Percentiles rank a stretch among this genome's conserved stretches.
phyloP scores from a whole-genome alignment of 2,797 vertebrate genomes.

The Trachurus trachurus region DNA sequence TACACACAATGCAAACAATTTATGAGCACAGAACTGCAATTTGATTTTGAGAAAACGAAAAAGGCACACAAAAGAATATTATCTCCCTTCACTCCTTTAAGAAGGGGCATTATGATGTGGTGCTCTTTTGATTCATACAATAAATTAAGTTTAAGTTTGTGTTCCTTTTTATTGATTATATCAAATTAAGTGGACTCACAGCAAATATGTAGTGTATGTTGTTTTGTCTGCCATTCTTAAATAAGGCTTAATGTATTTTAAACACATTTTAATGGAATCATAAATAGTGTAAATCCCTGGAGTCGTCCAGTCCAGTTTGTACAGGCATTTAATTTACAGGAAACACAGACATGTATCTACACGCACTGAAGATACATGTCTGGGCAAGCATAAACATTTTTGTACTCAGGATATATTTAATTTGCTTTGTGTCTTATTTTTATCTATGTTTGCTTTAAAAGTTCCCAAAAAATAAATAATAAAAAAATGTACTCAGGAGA shows the following conservation, averaged over 20 bases:
- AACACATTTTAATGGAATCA: neutral
- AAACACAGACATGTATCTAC: no score
- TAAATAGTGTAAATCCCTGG: neutral
- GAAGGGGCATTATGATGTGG: neutral
- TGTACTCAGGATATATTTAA: neutral
- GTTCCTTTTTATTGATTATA: neutral
- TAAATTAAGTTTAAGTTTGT: neutral
- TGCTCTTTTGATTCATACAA: neutral
- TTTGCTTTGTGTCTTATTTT: neutral
- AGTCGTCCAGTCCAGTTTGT: neutral
- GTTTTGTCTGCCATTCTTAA: neutral
- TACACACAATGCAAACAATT: constrained; percentile 1
- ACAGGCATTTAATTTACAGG: neutral
- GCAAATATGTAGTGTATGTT: neutral
- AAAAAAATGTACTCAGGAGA: neutral
- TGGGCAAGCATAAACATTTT: no score
- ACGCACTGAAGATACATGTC: neutral
- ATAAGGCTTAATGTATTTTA: neutral
- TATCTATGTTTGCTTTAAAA: neutral
- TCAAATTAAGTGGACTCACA: neutral
- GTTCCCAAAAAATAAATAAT: no score
- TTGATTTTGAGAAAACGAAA: neutral
- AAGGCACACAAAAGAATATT: neutral
- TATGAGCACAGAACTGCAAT: neutral
- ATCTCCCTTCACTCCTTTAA: neutral